Conservation (phyloP, 2,888 invertebrate genomes). For the Leptopterna dolabrata region DNA sequence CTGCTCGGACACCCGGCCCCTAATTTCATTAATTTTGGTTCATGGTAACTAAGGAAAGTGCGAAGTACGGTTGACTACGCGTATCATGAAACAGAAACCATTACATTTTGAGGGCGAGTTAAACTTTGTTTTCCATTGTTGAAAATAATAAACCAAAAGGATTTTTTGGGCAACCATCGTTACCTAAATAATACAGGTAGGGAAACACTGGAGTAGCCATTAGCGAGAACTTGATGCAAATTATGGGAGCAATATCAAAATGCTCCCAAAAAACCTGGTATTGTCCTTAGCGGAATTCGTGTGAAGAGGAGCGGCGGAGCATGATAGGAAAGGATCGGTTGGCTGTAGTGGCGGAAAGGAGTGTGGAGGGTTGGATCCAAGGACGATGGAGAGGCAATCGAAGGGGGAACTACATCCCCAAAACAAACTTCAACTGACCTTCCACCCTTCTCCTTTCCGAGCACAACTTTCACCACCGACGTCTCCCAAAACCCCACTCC, state of each 20-base stretch:
- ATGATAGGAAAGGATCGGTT: not conserved
- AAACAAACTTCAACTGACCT: slow-evolving; percentile 45
- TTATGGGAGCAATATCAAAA: not conserved
- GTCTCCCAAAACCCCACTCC: not conserved
- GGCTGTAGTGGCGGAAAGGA: not conserved
- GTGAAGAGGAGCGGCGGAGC: not conserved
- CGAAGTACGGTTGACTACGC: too few species aligned
- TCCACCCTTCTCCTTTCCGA: not conserved
- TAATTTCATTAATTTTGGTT: too few species aligned
- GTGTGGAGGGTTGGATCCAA: not conserved
- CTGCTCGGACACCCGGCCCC: too few species aligned
- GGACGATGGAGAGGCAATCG: not conserved
- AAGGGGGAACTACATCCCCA: slow-evolving; percentile 20
- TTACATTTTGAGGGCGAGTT: too few species aligned
- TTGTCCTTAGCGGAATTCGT: not conserved
- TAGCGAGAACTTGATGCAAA: not conserved
- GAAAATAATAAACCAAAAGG: too few species aligned
- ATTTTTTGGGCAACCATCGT: too few species aligned
- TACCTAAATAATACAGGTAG: too few species aligned
- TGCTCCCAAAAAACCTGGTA: not conserved
- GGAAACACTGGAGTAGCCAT: too few species aligned
- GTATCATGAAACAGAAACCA: too few species aligned
- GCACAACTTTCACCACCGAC: not conserved
- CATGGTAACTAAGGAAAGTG: too few species aligned
- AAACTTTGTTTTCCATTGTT: too few species aligned